phyloP scores from a whole-genome alignment of 2,888 invertebrate species.

The Hydropsyche betteni region DNA sequence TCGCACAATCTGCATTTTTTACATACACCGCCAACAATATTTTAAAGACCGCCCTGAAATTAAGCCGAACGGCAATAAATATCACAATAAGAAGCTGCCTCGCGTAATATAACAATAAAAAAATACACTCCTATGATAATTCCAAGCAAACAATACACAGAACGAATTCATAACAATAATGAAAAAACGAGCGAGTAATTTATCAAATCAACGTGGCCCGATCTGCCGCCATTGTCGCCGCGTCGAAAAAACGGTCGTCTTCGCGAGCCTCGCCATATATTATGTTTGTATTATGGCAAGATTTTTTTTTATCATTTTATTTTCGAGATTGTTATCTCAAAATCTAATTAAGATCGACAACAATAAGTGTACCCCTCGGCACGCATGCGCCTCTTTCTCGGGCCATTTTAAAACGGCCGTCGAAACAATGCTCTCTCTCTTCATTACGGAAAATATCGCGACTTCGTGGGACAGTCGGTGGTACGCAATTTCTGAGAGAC shows the following conservation, averaged over 20 bases:
- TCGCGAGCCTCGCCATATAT: too few relatives aligned
- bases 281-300: background rate
- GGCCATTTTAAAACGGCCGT: background rate
- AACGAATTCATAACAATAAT: too few relatives aligned
- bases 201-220: constrained; percentile 27
- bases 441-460: constrained; percentile 7
- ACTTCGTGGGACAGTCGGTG: constrained; percentile 35
- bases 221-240: constrained; percentile 35
- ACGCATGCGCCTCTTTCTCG: constrained; percentile 23
- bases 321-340: constrained; percentile 28
- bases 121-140: too few relatives aligned
- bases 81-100: too few relatives aligned
- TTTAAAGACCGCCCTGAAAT: too few relatives aligned
- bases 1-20: too few relatives aligned
- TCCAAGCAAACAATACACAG: too few relatives aligned
- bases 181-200: constrained; percentile 23
- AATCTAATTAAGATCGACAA: constrained; percentile 36
- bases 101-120: too few relatives aligned
- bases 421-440: constrained; percentile 29
- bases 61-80: too few relatives aligned
- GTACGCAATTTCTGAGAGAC: constrained; percentile 30
- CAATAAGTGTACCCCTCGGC: constrained; percentile 34
- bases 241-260: background rate
- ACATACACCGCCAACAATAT: too few relatives aligned
- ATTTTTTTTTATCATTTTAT: constrained; percentile 16